phyloP scores from a whole-genome alignment of 2,113 vertebrate genomes.

The Lontra canadensis region DNA sequence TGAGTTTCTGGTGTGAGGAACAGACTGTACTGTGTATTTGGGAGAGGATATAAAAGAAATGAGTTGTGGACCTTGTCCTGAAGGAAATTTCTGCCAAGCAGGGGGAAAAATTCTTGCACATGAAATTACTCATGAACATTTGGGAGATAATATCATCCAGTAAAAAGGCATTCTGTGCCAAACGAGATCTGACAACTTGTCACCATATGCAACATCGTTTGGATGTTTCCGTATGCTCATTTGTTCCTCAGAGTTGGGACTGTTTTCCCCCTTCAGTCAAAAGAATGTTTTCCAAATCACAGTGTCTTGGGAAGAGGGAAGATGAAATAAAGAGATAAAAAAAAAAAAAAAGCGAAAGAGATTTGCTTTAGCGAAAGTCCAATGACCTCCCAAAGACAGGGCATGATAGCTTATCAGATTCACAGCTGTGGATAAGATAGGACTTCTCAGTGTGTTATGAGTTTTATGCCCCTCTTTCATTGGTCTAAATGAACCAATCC shows the following conservation, averaged over 20 bases:
- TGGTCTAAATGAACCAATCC: not conserved
- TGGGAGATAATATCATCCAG: constrained; percentile 45
- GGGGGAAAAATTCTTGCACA: constrained; percentile 27
- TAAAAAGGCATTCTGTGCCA: constrained; percentile 26
- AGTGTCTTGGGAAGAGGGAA: not conserved
- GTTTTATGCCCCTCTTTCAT: not conserved
- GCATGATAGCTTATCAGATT: not conserved
- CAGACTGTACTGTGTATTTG: not conserved
- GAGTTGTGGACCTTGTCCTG: not conserved
- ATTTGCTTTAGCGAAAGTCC: not conserved
- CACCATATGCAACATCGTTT: constrained; percentile 37
- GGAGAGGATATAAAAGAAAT: not conserved
- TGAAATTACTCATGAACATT: constrained; percentile 61
- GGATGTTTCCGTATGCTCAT: not conserved
- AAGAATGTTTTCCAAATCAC: not conserved
- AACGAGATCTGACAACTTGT: constrained; percentile 51
- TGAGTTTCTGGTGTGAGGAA: not conserved
- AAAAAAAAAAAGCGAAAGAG: not conserved
- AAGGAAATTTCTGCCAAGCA: constrained; percentile 5
- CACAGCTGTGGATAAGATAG: not conserved
- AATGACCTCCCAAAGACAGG: not conserved
- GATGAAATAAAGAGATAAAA: constrained; percentile 6
- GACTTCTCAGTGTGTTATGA: not conserved
- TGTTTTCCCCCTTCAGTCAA: not conserved
- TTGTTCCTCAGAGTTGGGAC: not conserved